phyloP scores from a whole-genome alignment of 2,888 invertebrate species.

The Notodonta ziczac region DNA sequence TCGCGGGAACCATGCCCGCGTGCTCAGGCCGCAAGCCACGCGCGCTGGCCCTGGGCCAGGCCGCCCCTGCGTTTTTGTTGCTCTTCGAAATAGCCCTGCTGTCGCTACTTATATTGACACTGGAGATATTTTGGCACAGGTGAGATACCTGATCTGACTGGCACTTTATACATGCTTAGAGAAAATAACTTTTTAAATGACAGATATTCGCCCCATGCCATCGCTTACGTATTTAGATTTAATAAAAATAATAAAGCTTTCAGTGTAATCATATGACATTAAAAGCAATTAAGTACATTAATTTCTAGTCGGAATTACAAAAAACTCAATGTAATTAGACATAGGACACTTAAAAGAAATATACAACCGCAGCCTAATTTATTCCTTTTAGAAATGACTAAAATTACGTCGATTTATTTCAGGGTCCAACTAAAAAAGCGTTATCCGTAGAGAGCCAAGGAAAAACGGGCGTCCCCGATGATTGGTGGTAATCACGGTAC shows the following conservation, averaged over 20 bases:
- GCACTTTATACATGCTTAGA: no score
- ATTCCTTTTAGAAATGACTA: neutral
- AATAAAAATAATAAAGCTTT: no score
- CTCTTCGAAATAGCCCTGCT: constrained; percentile 50
- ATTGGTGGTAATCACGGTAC: constrained; percentile 38
- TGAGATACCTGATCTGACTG: constrained; percentile 17
- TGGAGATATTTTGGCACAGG: constrained; percentile 59
- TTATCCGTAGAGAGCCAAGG: constrained; percentile 13
- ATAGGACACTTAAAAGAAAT: no score
- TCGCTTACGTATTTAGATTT: no score
- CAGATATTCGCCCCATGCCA: no score
- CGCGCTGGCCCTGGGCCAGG: constrained; percentile 72
- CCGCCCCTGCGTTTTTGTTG: constrained; percentile 69
- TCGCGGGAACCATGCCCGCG: constrained; percentile 52
- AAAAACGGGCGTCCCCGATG: constrained; percentile 33
- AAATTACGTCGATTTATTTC: constrained; percentile 39
- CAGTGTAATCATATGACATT: no score
- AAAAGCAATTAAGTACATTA: no score
- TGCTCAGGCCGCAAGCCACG: constrained; percentile 71
- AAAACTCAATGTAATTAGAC: no score
- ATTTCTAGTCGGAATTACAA: no score
- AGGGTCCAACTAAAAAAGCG: constrained; percentile 35
- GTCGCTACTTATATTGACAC: constrained; percentile 48
- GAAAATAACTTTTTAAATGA: no score
- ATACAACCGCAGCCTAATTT: neutral